Conservation (phyloP, 2,113 vertebrate genomes). For the Petrocephalus zakoni region DNA sequence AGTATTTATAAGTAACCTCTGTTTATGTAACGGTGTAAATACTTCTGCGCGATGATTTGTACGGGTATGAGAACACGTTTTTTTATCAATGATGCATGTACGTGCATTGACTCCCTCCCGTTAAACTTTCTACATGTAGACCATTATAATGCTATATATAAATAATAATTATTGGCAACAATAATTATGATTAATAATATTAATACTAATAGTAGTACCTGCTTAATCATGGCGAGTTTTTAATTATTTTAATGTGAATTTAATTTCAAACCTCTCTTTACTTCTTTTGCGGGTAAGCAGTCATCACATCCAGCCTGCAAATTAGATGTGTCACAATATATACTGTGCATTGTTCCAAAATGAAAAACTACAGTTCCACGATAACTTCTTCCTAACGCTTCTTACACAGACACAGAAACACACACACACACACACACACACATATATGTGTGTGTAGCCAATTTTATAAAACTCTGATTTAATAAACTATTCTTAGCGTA, state of each 20-base stretch:
- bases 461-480: too few relatives aligned
- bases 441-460: neutral
- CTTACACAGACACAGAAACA: neutral
- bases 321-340: neutral
- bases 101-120: neutral
- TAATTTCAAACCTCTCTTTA: neutral
- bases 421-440: neutral
- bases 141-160: neutral
- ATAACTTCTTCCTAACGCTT: neutral
- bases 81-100: neutral
- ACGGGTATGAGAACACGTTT: neutral
- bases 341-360: neutral
- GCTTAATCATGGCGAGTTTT: neutral
- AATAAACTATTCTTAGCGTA: neutral
- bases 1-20: neutral
- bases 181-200: neutral
- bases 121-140: neutral
- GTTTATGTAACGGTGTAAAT: constrained; percentile 3
- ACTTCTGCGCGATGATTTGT: neutral
- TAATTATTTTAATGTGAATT: neutral
- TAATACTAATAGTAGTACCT: neutral
- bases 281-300: neutral
- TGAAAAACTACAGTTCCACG: neutral
- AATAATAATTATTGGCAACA: constrained; percentile 4
- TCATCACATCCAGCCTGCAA: neutral